A percentile compares a stretch with the other conserved stretches of the same genome.
Conservation (phyloP, 2,797 vertebrate species). For the Lacerta agilis region DNA sequence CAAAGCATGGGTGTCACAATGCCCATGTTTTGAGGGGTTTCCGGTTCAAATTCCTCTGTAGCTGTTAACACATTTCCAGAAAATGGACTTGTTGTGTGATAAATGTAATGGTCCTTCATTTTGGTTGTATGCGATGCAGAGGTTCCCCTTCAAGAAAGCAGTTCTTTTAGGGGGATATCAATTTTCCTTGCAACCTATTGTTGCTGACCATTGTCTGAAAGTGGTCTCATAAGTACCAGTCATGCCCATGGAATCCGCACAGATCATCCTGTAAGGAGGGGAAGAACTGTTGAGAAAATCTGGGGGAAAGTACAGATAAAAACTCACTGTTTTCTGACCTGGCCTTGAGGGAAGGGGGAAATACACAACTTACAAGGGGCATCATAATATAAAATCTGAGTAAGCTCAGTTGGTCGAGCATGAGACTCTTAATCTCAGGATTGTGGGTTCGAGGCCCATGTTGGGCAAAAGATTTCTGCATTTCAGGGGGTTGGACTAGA, state of each 20-base stretch:
- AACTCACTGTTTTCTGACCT: too few relatives aligned
- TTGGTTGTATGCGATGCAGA: background rate
- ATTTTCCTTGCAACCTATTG: background rate
- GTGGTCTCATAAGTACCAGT: background rate
- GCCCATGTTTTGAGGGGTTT: background rate
- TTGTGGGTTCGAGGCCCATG: too few relatives aligned
- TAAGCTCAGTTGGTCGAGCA: too few relatives aligned
- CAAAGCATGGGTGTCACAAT: background rate
- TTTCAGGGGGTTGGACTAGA: too few relatives aligned
- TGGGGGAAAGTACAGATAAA: too few relatives aligned
- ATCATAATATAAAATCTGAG: too few relatives aligned
- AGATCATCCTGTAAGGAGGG: background rate
- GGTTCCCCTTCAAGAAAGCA: background rate
- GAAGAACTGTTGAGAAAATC: too few relatives aligned
- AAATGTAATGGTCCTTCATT: background rate
- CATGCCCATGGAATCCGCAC: background rate
- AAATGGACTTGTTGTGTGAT: background rate
- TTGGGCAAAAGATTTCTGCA: too few relatives aligned
- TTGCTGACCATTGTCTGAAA: too few relatives aligned
- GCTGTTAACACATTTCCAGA: background rate
- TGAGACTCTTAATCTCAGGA: too few relatives aligned
- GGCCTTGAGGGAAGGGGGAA: background rate
- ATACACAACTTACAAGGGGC: background rate
- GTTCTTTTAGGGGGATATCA: background rate
- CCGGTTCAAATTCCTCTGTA: background rate